These are phyloP conservation scores for Belgica antarctica DNA, from an alignment of 2,888 invertebrate species.

Conservation along the genomic window DNA sequence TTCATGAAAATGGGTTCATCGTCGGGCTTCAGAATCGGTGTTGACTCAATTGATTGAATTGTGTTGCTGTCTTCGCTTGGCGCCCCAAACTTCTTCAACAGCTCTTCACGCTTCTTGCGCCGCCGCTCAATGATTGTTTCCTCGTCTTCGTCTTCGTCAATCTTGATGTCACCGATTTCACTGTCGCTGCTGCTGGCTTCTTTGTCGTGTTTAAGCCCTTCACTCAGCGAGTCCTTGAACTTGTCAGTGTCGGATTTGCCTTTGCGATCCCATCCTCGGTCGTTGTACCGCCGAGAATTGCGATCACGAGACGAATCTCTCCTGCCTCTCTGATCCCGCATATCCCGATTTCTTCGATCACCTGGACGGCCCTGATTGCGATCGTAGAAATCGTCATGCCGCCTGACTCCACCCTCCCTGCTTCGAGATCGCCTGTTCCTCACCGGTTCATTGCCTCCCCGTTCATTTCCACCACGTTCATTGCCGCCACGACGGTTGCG, in stretches of 20 bases:
- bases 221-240: constrained; percentile 71
- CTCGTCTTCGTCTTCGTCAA: constrained; percentile 85
- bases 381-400: constrained; percentile 45
- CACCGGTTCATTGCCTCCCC: too few relatives aligned
- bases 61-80: constrained; percentile 44
- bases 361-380: constrained; percentile 45
- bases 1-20: constrained; percentile 23
- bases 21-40: constrained; percentile 21
- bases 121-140: constrained; percentile 88
- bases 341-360: constrained; percentile 52
- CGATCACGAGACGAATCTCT: constrained; percentile 45
- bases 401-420: constrained; percentile 1
- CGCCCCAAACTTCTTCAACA: constrained; percentile 61
- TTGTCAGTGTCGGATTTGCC: constrained; percentile 55
- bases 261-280: constrained; percentile 43
- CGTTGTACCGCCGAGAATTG: neutral
- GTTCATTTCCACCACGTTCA: constrained; percentile 46
- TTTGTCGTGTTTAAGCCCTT: constrained; percentile 67
- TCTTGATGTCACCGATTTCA: constrained; percentile 67
- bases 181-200: constrained; percentile 70
- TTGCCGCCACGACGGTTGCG: constrained; percentile 47
- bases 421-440: constrained; percentile 1
- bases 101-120: constrained; percentile 81
- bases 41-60: constrained; percentile 32
- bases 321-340: constrained; percentile 48